Evolutionary conservation across 2,797 vertebrate species (phyloP), one percentile per base, ranked within the genome.

Genomic region (Rhadinocentrus ornatus): DNA sequence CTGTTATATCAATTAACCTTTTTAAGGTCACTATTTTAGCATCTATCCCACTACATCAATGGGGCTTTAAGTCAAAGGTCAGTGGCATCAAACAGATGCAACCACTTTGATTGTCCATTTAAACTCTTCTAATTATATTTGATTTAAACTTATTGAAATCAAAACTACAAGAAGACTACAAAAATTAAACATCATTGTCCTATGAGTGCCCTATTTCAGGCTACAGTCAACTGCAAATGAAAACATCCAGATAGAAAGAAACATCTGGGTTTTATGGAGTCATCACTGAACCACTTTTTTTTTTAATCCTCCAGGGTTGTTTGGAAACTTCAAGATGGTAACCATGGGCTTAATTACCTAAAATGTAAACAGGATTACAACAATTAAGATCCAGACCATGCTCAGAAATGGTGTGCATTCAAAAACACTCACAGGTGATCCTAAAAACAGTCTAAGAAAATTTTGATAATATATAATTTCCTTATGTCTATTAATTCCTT

Each of bases 21-120:
- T 69, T 70, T 46, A 56, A 62, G 71, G 69, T 75, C 76, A 68
- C 65, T 56, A 37, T 69, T 69, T 54, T n/a, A 63, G 62, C 66
- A 67, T 54, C 55, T 65, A 41, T 62, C 46, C 50, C 60, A 10
- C 48, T 53, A 31, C 65, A 69, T 58, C 48, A 81, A 62, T 32
- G 37, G 34, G 64, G 71, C 54, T 29, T 35, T 16, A 75, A 54
- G 77, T 87, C 76, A 86, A 73, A 82, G 80, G 77, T 80, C 79
- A 34, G 6, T 29, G 22, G 50, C 37, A 62, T 20, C 50, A 35
- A 73, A 64, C 66, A 79, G 61, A 54, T 37, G 29, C 20, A 56
- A 4, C 41, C 31, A 11, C 29, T 66, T 46, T 34, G 6, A 32
- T n/a, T 6, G 3, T 20, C 61, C 39, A 44, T 70, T 75, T 71